Evolutionary conservation across 2,797 vertebrate genomes (phyloP), one percentile per base, ranked within the genome.

Genomic region (Oryzias sinensis): DNA sequence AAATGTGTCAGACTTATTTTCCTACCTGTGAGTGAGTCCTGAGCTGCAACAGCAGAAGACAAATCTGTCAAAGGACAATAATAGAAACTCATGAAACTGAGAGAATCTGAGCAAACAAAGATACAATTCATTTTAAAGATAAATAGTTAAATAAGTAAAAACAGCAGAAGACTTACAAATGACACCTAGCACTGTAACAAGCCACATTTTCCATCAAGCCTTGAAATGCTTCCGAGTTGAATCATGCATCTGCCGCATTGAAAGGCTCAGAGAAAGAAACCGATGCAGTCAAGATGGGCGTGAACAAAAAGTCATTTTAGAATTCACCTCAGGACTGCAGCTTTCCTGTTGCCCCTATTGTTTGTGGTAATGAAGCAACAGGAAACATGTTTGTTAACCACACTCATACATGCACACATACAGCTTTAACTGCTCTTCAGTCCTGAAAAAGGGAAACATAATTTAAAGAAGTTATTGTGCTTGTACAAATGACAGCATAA

Each of bases 191-290:
- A 84, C 43, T 42, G 49, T 63, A 5, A 58, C 17, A 20, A 74
- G 20, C 69, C 62, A 62, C 87, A 90, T 90, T 61, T 87, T 86
- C 64, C 75, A 76, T 72, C 55, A 29, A 77, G 49, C 14, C 49
- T 46, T 51, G 69, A 20, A 27, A 46, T 40, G 66, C 14, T 65
- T 22, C 65, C 4, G 54, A 25, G 47, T 43, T 58, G 62, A 78
- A 17, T 74, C 49, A 56, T 72, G 2, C 16, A 59, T 49, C 17
- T 70, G 51, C 54, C 29, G 24, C 45, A 43, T 1, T 16, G 5
- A 37, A 42, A 58, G 22, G 59, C 44, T 71, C 48, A 22, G n/a
- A n/a, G 56, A 41, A 72, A 65, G 81, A 86, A 83, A 68, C 4
- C 48, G 8, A 22, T 0, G 17, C 50, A 16, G n/a, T 16, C 7